A percentile compares a stretch with the other conserved stretches of the same genome.
Evolutionary conservation across 2,888 invertebrate species (phyloP).

Genomic region (Lingula anatina): DNA sequence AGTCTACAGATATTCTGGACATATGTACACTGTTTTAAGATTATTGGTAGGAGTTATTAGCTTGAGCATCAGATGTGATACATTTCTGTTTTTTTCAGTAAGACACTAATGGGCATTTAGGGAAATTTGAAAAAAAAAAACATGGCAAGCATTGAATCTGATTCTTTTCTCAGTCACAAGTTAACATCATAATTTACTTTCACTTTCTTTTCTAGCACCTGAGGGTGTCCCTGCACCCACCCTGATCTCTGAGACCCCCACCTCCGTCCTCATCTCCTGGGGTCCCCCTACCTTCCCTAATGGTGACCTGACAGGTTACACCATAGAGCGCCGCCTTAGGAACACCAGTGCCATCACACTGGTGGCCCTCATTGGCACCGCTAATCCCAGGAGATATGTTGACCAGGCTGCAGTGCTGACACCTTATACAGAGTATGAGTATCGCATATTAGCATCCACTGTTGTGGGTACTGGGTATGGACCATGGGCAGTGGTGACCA

Average conservation of each 20-base stretch:
- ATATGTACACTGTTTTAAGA: too few relatives aligned
- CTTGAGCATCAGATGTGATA: too few relatives aligned
- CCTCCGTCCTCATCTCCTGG: slow-evolving; percentile 43
- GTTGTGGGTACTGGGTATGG: slow-evolving; percentile 30
- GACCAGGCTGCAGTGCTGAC: slow-evolving; percentile 34
- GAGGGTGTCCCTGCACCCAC: slow-evolving; percentile 30
- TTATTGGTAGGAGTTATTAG: too few relatives aligned
- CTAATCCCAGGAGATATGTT: slow-evolving; percentile 20
- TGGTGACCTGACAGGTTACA: slow-evolving; percentile 37
- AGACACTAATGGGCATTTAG: too few relatives aligned
- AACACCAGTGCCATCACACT: slow-evolving; percentile 15
- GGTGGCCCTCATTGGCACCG: slow-evolving; percentile 14
- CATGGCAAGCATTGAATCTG: too few relatives aligned
- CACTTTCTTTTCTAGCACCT: slow-evolving; percentile 18
- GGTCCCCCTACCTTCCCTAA: slow-evolving; percentile 32
- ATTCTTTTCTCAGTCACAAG: too few relatives aligned
- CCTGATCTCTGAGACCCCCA: slow-evolving; percentile 35
- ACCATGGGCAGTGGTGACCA: slow-evolving; percentile 35
- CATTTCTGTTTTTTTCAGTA: too few relatives aligned
- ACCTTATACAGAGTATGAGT: slow-evolving; percentile 42
- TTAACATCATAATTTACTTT: too few relatives aligned
- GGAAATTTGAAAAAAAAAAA: too few relatives aligned
- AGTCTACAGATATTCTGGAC: too few relatives aligned
- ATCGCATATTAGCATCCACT: slow-evolving; percentile 37
- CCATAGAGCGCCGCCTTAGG: slow-evolving; percentile 31